Conservation (phyloP, 2,888 invertebrate genomes). For the Drosophila crucigera region DNA sequence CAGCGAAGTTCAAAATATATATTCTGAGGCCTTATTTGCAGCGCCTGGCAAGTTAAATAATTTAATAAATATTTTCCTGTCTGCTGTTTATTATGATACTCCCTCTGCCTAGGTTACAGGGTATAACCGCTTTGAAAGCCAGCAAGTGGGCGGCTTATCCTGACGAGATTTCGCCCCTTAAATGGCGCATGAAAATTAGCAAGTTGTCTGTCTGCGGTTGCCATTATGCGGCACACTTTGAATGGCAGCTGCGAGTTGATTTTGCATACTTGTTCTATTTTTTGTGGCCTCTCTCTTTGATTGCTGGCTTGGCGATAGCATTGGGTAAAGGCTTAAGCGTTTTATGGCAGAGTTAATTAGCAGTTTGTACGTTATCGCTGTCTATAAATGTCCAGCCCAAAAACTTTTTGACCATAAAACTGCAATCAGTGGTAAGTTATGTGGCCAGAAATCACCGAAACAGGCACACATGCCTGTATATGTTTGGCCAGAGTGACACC, state of each 20-base stretch:
- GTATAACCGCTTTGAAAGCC: conserved; percentile 31
- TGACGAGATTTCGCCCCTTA: conserved; percentile 60
- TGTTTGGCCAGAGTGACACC: conserved; percentile 65
- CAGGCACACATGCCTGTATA: conserved; percentile 20
- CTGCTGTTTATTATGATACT: no score
- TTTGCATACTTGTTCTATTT: conserved; percentile 10
- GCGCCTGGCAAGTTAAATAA: background rate
- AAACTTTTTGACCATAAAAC: conserved; percentile 83
- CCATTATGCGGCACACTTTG: conserved; percentile 78
- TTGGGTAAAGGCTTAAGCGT: conserved; percentile 58
- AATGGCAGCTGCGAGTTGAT: conserved; percentile 53
- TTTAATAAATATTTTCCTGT: background rate
- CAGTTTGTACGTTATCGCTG: conserved; percentile 66
- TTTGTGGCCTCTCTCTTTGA: conserved; percentile 34
- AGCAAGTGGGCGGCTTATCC: conserved; percentile 40
- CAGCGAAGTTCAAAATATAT: background rate
- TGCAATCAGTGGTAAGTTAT: conserved; percentile 83
- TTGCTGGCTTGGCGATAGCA: conserved; percentile 31
- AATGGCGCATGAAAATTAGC: conserved; percentile 84
- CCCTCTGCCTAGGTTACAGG: conserved; percentile 3
- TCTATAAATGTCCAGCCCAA: conserved; percentile 50
- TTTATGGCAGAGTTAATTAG: conserved; percentile 71
- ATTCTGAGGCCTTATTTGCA: background rate
- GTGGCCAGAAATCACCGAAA: conserved; percentile 55
- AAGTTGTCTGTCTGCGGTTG: conserved; percentile 73